These are phyloP conservation scores for Heliconius charithonia DNA, from an alignment of 2,888 invertebrate genomes.

Conservation along the genomic window DNA sequence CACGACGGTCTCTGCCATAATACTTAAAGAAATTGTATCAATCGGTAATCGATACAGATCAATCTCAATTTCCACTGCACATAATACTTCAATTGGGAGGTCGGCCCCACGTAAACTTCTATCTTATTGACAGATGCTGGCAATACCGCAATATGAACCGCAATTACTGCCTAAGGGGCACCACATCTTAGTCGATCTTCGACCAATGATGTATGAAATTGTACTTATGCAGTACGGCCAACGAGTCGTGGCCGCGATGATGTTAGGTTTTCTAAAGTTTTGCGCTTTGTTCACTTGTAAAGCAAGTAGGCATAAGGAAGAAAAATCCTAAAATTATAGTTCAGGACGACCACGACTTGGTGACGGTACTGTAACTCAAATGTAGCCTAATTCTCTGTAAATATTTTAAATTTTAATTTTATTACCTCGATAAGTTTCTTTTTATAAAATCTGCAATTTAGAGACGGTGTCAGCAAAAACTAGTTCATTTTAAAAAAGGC, in stretches of 20 bases:
- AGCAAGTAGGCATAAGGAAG: too few species aligned
- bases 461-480: background rate
- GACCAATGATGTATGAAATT: background rate
- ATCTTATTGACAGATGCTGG: conserved; percentile 43
- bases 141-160: conserved; percentile 42
- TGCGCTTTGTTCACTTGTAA: too few species aligned
- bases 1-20: too few species aligned
- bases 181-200: conserved; percentile 42
- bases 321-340: too few species aligned
- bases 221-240: background rate
- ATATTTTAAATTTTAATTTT: background rate
- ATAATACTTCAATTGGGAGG: conserved; percentile 29
- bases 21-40: background rate
- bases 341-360: too few species aligned
- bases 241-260: too few species aligned
- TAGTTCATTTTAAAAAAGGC: background rate
- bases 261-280: too few species aligned
- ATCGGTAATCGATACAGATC: background rate
- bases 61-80: background rate
- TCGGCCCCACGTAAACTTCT: conserved; percentile 34
- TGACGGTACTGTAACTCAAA: background rate
- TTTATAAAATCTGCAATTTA: background rate
- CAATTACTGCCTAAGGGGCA: conserved; percentile 45
- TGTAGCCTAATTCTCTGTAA: background rate
- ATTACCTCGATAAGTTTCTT: background rate